Conservation (phyloP, 2,888 invertebrate species). For the Ochropleura leucogaster region DNA sequence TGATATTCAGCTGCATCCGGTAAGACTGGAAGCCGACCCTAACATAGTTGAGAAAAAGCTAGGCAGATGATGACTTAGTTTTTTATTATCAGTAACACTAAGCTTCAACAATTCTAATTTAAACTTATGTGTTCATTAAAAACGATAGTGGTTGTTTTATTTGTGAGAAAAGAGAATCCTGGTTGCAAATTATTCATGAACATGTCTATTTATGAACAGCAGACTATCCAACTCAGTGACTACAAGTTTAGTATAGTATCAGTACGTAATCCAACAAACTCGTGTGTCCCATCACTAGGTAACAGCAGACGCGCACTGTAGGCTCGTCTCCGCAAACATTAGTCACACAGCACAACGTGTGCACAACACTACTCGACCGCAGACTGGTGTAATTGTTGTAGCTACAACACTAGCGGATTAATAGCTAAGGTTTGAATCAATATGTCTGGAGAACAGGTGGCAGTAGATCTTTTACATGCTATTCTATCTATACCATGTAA, state of each 20-base stretch:
- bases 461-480: not conserved
- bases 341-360: slow-evolving; percentile 66
- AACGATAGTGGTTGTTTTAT: too few species aligned
- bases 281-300: slow-evolving; percentile 66
- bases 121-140: too few species aligned
- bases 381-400: slow-evolving; percentile 63
- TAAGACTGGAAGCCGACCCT: too few species aligned
- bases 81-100: too few species aligned
- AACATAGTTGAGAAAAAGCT: too few species aligned
- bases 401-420: slow-evolving; percentile 62
- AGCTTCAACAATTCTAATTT: too few species aligned
- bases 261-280: slow-evolving; percentile 29
- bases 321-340: slow-evolving; percentile 76
- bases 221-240: slow-evolving; percentile 17
- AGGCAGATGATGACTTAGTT: too few species aligned
- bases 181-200: slow-evolving; percentile 20
- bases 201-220: not conserved
- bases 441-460: slow-evolving; percentile 53
- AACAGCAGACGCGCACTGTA: slow-evolving; percentile 70
- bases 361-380: slow-evolving; percentile 67
- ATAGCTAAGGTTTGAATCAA: slow-evolving; percentile 54
- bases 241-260: not conserved
- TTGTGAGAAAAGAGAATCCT: not conserved
- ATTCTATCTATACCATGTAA: not conserved
- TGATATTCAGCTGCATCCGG: too few species aligned